Conservation (phyloP, 2,797 vertebrate genomes). For the Sebastes cheni region DNA sequence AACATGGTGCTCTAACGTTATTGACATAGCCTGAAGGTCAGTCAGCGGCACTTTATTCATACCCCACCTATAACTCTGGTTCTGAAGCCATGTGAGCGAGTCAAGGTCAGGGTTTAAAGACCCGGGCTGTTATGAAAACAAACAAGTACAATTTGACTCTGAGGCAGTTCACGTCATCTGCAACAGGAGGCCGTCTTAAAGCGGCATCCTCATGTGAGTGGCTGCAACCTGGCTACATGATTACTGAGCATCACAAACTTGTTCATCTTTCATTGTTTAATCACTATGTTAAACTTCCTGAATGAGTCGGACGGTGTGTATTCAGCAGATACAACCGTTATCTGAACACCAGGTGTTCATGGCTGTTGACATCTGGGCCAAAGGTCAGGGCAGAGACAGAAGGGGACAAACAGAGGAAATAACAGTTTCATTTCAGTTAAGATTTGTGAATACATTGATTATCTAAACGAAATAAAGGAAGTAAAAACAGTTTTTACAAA, state of each 20-base stretch:
- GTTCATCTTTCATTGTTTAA: background rate
- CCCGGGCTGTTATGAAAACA: constrained; percentile 50
- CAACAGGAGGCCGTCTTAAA: background rate
- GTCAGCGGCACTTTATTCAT: constrained; percentile 39
- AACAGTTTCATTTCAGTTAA: background rate
- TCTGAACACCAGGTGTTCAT: constrained; percentile 11
- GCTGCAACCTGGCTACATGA: background rate
- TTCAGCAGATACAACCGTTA: background rate
- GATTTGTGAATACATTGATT: background rate
- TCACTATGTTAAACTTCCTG: background rate
- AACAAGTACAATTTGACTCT: constrained; percentile 27
- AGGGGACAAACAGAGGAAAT: background rate
- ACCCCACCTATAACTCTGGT: constrained; percentile 16
- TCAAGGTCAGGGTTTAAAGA: constrained; percentile 20
- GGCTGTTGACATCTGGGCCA: background rate
- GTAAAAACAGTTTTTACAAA: background rate
- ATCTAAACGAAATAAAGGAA: background rate
- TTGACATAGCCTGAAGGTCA: constrained; percentile 61
- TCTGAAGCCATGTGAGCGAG: constrained; percentile 15
- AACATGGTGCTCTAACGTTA: constrained; percentile 44
- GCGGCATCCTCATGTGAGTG: background rate
- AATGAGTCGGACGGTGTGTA: background rate
- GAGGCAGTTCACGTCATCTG: background rate
- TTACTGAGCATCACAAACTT: background rate
- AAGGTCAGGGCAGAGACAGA: constrained; percentile 18